Evolutionary conservation across 2,113 vertebrate genomes (phyloP).

Genomic region (Eonycteris spelaea): DNA sequence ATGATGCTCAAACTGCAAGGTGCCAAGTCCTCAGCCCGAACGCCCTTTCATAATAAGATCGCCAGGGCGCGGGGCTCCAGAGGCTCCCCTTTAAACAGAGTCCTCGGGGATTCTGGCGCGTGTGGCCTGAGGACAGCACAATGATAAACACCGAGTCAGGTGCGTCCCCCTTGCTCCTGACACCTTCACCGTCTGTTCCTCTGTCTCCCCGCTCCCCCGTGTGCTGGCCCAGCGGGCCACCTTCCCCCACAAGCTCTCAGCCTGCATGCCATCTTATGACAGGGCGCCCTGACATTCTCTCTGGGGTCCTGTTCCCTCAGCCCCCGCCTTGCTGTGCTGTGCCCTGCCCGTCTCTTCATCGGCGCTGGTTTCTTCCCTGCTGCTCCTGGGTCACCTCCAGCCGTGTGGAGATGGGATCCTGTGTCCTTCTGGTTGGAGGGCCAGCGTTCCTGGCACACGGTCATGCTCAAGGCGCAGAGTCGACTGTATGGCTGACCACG

Average conservation of each 20-base stretch:
- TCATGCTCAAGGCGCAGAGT: accelerated
- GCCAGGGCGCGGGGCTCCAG: neutral
- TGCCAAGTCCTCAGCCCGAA: accelerated
- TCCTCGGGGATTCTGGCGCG: neutral
- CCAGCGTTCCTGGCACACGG: accelerated
- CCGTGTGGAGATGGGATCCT: accelerated
- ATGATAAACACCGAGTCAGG: neutral
- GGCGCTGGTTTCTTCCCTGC: accelerated
- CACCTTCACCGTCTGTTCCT: neutral
- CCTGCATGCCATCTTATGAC: neutral
- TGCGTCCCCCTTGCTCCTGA: too few relatives aligned
- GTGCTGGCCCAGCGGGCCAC: neutral
- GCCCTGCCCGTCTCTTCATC: too few relatives aligned
- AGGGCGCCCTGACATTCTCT: too few relatives aligned
- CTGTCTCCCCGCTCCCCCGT: neutral
- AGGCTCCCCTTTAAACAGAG: neutral
- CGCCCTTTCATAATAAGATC: accelerated
- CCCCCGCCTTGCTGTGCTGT: neutral
- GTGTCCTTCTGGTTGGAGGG: too few relatives aligned
- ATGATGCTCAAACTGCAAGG: too few relatives aligned
- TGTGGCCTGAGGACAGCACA: too few relatives aligned
- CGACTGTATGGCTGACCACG: too few relatives aligned
- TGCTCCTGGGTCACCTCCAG: accelerated
- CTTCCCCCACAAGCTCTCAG: neutral
- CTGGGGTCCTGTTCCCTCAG: too few relatives aligned